Base-by-base conservation (phyloP, 2,888 invertebrate genomes). In the Apamea monoglypha region DNA sequence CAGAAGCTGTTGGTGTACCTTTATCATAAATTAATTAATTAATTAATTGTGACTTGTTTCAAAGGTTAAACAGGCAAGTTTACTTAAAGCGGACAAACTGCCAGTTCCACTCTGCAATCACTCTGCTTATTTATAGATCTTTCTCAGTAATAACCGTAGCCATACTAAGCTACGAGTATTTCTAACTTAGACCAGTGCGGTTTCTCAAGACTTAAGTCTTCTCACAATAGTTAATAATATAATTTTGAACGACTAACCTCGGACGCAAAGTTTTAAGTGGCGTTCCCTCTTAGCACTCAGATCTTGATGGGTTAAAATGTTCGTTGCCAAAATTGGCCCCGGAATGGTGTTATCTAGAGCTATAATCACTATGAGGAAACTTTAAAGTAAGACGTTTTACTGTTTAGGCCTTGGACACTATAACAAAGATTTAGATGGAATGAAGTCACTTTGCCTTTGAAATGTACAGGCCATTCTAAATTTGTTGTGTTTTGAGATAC, bases 241-340 rank as follows among this genome's bases (percentile, higher is more conserved):
- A 40, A 83, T 83, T 85, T 76, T 71, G 80, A 76, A 78, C 73
- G 50, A 82, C 85, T 72, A 74, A 76, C 83, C 76, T 72, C 74
- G 83, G 76, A 77, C 78, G 64, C 44, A n/a, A 85, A 85, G 86
- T 86, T 86, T 80, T 74, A 86, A 86, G 84, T 85, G 84, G 83
- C 74, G 76, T 71, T 74, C 76, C 64, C 83, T 86, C 74, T 80
- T 75, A 68, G 76, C 61, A 71, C 83, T 85, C 68, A 76, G 86
- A 80, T 86, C 84, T 86, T 85, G 86, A 85, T 85, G 86, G 84
- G 74, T 83, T 80, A 71, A 85, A 83, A 80, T 69, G 73, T 85
- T 79, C 73, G 66, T 72, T 47, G 67, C 63, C 75, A 70, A 84
- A 85, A 84, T 85, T 85, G 73, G 29, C 63, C 61, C n/a, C 50